These are phyloP conservation scores for Tetranychus truncatus DNA, from an alignment of 2,888 invertebrate species.

Conservation along the genomic window DNA sequence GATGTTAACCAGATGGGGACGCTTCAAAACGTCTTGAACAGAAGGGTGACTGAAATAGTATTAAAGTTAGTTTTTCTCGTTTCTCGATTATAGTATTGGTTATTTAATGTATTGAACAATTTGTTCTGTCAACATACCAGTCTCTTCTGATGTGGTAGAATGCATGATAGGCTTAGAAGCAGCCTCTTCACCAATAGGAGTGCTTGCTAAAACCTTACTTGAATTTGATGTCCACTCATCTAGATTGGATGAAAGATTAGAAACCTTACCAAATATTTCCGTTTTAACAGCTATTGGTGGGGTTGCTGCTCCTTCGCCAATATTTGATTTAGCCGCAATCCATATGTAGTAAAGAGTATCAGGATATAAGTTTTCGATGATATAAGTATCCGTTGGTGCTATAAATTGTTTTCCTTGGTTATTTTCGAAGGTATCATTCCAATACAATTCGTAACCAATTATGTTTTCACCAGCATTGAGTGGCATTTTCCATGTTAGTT, in stretches of 20 bases:
- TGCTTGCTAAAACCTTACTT: slow-evolving; percentile 88
- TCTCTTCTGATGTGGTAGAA: slow-evolving; percentile 65
- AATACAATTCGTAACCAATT: slow-evolving; percentile 83
- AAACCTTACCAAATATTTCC: slow-evolving; percentile 76
- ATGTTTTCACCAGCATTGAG: slow-evolving; percentile 78
- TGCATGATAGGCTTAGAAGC: slow-evolving; percentile 75
- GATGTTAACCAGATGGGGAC: not conserved
- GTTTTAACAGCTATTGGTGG: slow-evolving; percentile 83
- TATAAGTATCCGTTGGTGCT: slow-evolving; percentile 63
- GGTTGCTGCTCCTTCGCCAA: slow-evolving; percentile 86
- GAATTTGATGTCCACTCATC: slow-evolving; percentile 89
- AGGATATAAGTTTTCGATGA: slow-evolving; percentile 72
- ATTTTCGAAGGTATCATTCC: slow-evolving; percentile 78
- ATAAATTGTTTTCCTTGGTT: slow-evolving; percentile 39
- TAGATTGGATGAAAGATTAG: slow-evolving; percentile 46
- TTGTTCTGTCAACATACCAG: slow-evolving; percentile 55
- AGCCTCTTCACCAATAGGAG: slow-evolving; percentile 87
- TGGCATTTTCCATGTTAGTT: slow-evolving; percentile 78
- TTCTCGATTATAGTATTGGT: too few relatives aligned
- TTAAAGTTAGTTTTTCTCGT: too few relatives aligned
- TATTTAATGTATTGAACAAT: not conserved
- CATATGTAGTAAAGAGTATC: slow-evolving; percentile 92
- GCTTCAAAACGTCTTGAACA: not conserved
- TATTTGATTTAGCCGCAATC: slow-evolving; percentile 77
- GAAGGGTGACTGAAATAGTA: too few relatives aligned